Base-by-base conservation (phyloP, 2,888 invertebrate species). In the Actias luna region DNA sequence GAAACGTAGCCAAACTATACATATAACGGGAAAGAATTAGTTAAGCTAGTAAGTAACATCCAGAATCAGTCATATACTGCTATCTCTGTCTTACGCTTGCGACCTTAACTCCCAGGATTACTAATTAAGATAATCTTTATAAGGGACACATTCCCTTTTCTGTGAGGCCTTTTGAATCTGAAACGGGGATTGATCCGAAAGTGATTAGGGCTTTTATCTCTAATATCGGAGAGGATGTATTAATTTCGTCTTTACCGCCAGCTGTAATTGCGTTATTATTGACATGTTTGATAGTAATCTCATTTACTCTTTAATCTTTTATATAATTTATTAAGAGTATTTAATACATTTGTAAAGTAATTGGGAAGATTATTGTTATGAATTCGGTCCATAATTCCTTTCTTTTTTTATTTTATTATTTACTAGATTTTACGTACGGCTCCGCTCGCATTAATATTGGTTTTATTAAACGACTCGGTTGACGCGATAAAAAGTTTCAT, bases 81-180 rank as follows among this genome's bases (percentile, higher is more conserved):
- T 16, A 25, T 58, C 57, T 42, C 42, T 22, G n/a, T 63, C 46
- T 31, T 33, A 3, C 35, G 29, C 16, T 22, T 25, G 50, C 14
- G 42, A 16, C 58, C 62, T 62, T 18, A 39, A 55, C 29, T 29
- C 52, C 27, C 57, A 16, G 27, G 14, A 29, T 36, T 61, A 61
- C 58, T 61, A 64, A 64, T 64, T 61, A 61, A 64, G 61, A 61
- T 64, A 64, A 64, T 64, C 64, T 64, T 64, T 64, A 64, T 64
- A 61, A 59, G 61, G 64, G 64, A 52, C 58, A 59, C 58, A 58
- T 61, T 59, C 22, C 39, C 52, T 29, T 52, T 59, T 39, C 52
- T 18, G 52, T n/a, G 16, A 25, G 10, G 52, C 59, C 63, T 39
- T 60, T 59, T 55, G 29, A 39, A 25, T 55, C 63, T 27, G 22